These are phyloP conservation scores for Dallia pectoralis DNA, from an alignment of 2,797 vertebrate genomes.

Conservation along the genomic window DNA sequence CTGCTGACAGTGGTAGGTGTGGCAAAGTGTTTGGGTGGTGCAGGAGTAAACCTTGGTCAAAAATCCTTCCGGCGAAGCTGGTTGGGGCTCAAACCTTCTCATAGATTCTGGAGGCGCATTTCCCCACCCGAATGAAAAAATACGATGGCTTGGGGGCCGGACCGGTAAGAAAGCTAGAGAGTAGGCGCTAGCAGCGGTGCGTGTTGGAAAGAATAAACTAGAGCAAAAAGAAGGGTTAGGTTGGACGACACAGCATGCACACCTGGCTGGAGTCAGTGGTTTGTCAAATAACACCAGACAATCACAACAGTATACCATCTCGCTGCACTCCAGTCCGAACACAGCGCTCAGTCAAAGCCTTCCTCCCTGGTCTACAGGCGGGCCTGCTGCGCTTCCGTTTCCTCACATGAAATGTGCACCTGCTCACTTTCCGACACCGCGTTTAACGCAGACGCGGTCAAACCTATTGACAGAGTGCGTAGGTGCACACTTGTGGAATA, in stretches of 20 bases:
- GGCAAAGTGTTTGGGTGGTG: slow-evolving; percentile 90
- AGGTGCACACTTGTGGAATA: not conserved
- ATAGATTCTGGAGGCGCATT: slow-evolving; percentile 69
- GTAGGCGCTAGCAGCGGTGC: slow-evolving; percentile 79
- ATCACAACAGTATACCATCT: slow-evolving; percentile 42
- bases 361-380: slow-evolving; percentile 71
- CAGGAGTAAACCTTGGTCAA: slow-evolving; percentile 97
- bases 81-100: slow-evolving; percentile 76
- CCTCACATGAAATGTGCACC: not conserved
- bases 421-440: not conserved
- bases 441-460: not conserved
- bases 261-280: slow-evolving; percentile 65
- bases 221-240: slow-evolving; percentile 82
- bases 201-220: slow-evolving; percentile 81
- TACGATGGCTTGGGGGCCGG: slow-evolving; percentile 82
- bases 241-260: slow-evolving; percentile 80
- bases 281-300: slow-evolving; percentile 59
- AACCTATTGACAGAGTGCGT: not conserved
- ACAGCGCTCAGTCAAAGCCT: slow-evolving; percentile 81
- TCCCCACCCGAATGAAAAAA: not conserved
- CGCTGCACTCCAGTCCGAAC: slow-evolving; percentile 68
- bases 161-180: slow-evolving; percentile 76
- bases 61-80: slow-evolving; percentile 99
- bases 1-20: slow-evolving; percentile 92
- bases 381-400: slow-evolving; percentile 41